Conservation (phyloP, 2,888 invertebrate genomes). For the Apotomis betuletana region DNA sequence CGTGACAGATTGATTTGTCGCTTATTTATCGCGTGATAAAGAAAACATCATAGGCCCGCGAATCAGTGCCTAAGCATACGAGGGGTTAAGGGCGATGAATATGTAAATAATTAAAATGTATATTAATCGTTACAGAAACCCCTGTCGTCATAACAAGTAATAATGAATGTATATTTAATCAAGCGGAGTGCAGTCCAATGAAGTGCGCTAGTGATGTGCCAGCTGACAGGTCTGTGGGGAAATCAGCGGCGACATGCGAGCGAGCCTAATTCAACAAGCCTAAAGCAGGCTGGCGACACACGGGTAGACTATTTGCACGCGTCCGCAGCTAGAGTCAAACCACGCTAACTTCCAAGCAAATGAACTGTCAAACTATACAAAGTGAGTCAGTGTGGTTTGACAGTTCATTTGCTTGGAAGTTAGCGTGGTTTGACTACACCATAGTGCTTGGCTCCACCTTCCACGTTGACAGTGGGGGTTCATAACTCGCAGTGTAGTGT, state of each 20-base stretch:
- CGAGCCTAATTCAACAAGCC: conserved; percentile 58
- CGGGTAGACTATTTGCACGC: not conserved
- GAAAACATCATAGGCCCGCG: too few relatives aligned
- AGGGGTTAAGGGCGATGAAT: too few relatives aligned
- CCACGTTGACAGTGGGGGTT: too few relatives aligned
- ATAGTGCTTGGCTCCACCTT: too few relatives aligned
- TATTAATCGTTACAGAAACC: conserved; percentile 2
- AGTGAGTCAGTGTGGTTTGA: too few relatives aligned
- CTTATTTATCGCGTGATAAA: too few relatives aligned
- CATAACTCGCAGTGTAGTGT: not conserved
- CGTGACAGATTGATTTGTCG: too few relatives aligned
- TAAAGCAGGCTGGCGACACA: conserved; percentile 42
- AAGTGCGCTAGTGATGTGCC: conserved; percentile 65
- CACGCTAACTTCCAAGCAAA: too few relatives aligned
- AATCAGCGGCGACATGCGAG: conserved; percentile 65
- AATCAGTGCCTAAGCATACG: too few relatives aligned
- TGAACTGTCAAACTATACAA: too few relatives aligned
- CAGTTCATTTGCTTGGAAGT: too few relatives aligned
- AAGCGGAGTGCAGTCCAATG: conserved; percentile 65
- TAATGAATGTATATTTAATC: conserved; percentile 70
- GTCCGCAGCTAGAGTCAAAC: not conserved
- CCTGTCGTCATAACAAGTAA: conserved; percentile 20
- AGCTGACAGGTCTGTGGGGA: conserved; percentile 67
- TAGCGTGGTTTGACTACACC: too few relatives aligned
- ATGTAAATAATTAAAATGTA: not conserved